Evolutionary conservation across 2,797 vertebrate genomes (phyloP).

Genomic region (Chaetophractus vellerosus): DNA sequence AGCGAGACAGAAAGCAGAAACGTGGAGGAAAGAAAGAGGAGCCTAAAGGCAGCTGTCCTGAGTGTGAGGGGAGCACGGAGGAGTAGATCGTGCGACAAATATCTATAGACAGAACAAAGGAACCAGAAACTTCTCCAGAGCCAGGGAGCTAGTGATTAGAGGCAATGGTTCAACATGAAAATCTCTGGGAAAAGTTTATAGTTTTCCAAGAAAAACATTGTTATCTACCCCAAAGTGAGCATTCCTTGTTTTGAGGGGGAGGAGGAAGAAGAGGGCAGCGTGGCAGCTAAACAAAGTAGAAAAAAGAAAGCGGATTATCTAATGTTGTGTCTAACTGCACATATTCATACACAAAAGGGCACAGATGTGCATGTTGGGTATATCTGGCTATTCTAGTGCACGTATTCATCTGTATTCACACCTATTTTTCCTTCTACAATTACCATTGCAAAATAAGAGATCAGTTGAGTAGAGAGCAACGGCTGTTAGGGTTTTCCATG

Average conservation of each 20-base stretch:
- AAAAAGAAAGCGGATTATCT: neutral
- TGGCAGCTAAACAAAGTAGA: neutral
- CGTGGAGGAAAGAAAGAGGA: neutral
- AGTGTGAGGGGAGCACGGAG: neutral
- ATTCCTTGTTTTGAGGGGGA: neutral
- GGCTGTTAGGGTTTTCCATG: neutral
- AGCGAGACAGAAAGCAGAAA: neutral
- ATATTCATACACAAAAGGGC: neutral
- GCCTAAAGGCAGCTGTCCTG: neutral
- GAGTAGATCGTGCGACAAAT: neutral
- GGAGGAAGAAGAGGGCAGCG: neutral
- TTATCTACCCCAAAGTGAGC: conserved; percentile 4
- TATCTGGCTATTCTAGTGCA: neutral
- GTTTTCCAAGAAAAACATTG: neutral
- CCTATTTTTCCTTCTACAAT: neutral
- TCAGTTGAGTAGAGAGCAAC: neutral
- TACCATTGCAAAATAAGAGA: neutral
- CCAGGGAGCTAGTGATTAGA: neutral
- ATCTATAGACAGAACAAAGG: neutral
- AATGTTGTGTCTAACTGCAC: neutral
- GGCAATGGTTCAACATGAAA: neutral
- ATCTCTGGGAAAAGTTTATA: neutral
- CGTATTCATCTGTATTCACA: neutral
- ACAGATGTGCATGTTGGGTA: neutral
- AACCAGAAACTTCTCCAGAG: neutral